phyloP scores from a whole-genome alignment of 2,888 invertebrate genomes.

The Crocallis elinguaria region DNA sequence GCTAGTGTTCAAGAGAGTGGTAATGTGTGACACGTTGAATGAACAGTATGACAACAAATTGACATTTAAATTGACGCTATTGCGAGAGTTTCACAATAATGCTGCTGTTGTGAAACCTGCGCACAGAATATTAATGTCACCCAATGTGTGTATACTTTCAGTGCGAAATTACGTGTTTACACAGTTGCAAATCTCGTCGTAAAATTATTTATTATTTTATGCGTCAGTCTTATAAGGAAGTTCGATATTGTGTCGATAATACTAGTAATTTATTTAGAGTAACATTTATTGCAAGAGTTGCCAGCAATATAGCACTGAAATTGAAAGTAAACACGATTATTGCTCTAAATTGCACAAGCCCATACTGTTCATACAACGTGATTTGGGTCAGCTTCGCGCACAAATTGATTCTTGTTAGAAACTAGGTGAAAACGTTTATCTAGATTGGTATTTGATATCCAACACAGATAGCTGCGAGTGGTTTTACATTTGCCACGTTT shows the following conservation, averaged over 20 bases:
- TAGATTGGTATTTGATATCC: constrained; percentile 35
- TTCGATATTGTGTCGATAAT: too few species aligned
- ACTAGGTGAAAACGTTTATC: constrained; percentile 26
- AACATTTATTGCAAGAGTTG: too few species aligned
- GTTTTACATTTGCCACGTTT: constrained; percentile 29
- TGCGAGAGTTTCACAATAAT: too few species aligned
- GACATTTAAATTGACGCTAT: too few species aligned
- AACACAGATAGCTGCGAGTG: constrained; percentile 31
- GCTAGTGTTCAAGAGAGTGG: constrained; percentile 51
- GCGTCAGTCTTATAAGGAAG: too few species aligned
- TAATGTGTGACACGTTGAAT: constrained; percentile 25
- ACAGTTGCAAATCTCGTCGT: neutral
- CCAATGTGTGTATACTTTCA: neutral
- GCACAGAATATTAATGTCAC: too few species aligned
- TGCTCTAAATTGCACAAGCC: neutral
- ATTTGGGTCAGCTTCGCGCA: constrained; percentile 17
- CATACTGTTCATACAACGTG: constrained; percentile 10
- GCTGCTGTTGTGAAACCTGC: too few species aligned
- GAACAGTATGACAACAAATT: neutral
- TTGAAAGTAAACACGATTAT: too few species aligned
- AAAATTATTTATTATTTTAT: too few species aligned
- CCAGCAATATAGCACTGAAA: too few species aligned
- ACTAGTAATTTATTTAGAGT: too few species aligned
- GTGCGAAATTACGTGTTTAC: neutral
- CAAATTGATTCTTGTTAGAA: constrained; percentile 19